Base-by-base conservation (phyloP, 2,113 vertebrate genomes). In the Muscicapa adusta region DNA sequence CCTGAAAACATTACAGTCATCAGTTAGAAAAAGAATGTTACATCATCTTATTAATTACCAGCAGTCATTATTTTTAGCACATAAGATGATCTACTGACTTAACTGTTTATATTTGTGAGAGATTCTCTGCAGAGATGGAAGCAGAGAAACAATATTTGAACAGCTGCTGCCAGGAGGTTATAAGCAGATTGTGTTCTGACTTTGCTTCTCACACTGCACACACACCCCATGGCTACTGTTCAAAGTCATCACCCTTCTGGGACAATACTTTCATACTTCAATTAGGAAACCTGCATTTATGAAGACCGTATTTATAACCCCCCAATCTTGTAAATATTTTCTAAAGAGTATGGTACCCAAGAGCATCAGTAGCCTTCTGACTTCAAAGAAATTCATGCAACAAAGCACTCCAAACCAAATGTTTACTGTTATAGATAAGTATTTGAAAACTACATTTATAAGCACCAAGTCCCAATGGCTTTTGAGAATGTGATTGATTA, bases 111-210 rank as follows among this genome's bases (percentile, higher is more conserved):
- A 89, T 56, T 75, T 87, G 66, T 82, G 38, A 94, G 78, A 88
- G 89, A 90, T 83, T 87, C 62, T 95, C 81, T 83, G 66, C 67
- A 76, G 75, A 60, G 78, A 66, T 83, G 45, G 63, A 91, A 79
- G 78, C 5, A 12, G 53, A 85, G 60, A 79, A 89, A 85, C 54
- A 94, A 48, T 88, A 88, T 91, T 96, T 97, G 91, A 93, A 93
- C 82, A 93, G 93, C 82, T 91, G 88, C 79, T 91, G 68, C 63
- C 72, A 63, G 40, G 60, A 89, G 63, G 48, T 83, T 86, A 73
- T 57, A 90, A 88, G 56, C 47, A 90, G 56, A 47, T 24, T 40
- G 38, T 34, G 17, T 63, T 93, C 51, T 12, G 6, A 78, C 58
- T 85, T 72, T 31, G 29, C 10, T 82, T 40, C 19, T 95, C 36